Conservation (phyloP, 2,888 invertebrate species). For the Lacanobia wlatinum region DNA sequence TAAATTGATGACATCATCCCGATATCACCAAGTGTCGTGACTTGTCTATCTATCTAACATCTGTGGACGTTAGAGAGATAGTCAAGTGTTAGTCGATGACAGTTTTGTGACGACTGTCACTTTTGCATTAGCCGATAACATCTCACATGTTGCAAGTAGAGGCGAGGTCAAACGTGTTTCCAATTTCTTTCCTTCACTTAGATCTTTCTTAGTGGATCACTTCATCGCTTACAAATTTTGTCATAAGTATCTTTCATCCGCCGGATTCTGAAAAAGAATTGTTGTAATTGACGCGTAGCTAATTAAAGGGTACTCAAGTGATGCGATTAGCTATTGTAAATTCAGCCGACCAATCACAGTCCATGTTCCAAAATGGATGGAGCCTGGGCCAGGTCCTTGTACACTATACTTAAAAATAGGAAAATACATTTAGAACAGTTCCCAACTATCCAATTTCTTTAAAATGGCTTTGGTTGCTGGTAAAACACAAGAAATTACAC, state of each 20-base stretch:
- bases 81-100: too few species aligned
- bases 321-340: not conserved
- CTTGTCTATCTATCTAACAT: not conserved
- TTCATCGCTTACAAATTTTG: not conserved
- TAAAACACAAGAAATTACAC: too few species aligned
- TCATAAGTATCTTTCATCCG: not conserved
- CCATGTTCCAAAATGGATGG: too few species aligned
- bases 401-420: too few species aligned
- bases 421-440: too few species aligned
- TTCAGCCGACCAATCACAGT: not conserved
- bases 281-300: too few species aligned
- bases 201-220: not conserved
- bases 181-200: not conserved
- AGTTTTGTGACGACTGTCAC: not conserved
- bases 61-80: too few species aligned
- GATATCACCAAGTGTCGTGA: conserved; percentile 30
- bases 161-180: not conserved
- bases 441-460: too few species aligned
- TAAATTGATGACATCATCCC: conserved; percentile 43
- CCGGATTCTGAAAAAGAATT: not conserved
- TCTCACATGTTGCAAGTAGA: too few species aligned
- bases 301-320: not conserved
- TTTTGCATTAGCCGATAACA: conserved; percentile 2
- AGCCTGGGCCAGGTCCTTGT: too few species aligned
- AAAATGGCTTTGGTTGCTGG: too few species aligned